Percentiles rank a stretch among this genome's conserved stretches.
Conservation (phyloP, 2,113 vertebrate genomes). For the Phaethornis superciliosus region DNA sequence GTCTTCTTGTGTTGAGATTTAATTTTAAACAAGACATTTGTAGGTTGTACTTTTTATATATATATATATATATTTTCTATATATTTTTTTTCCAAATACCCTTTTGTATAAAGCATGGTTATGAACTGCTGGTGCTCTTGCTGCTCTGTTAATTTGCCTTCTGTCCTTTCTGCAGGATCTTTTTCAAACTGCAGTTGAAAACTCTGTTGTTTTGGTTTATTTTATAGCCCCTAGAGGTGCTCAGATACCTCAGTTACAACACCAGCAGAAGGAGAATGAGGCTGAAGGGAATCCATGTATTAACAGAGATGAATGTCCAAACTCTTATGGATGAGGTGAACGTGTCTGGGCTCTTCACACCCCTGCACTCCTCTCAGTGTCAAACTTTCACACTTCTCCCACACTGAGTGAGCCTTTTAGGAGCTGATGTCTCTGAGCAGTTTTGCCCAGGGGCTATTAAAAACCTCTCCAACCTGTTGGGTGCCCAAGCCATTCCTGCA, state of each 20-base stretch:
- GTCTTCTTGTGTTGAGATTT: neutral
- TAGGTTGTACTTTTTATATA: no score
- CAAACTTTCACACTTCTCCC: neutral
- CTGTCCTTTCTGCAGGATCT: neutral
- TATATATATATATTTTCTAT: no score
- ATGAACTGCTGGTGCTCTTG: conserved; percentile 77
- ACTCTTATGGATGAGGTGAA: neutral
- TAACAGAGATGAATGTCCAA: neutral
- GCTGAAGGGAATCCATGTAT: neutral
- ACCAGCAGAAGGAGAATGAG: neutral
- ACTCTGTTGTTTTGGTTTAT: neutral
- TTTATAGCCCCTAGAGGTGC: neutral
- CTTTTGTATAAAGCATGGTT: neutral
- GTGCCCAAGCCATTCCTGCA: neutral
- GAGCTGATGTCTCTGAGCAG: neutral
- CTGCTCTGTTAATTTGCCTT: neutral
- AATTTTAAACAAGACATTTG: neutral
- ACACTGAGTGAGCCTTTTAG: neutral
- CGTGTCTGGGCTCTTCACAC: neutral
- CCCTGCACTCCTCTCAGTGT: neutral
- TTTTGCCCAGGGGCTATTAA: neutral
- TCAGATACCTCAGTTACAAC: neutral
- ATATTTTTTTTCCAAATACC: neutral
- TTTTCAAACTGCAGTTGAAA: neutral
- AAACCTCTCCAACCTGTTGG: neutral